A percentile compares a stretch with the other conserved stretches of the same genome.
Conservation (phyloP, 2,797 vertebrate species). For the Sibirionetta formosa region DNA sequence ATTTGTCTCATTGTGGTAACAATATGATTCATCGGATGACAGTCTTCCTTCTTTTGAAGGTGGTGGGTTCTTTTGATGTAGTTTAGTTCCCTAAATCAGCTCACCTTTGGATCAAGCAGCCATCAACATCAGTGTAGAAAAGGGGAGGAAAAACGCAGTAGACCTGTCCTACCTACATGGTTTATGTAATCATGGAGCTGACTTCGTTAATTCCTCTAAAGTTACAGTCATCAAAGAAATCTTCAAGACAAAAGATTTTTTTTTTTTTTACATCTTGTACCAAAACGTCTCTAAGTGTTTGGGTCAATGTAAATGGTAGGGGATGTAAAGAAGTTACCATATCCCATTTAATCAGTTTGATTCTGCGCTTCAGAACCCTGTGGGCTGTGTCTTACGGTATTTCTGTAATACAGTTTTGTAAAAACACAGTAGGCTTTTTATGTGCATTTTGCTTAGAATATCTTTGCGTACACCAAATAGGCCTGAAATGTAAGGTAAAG, state of each 20-base stretch:
- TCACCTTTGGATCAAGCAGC: not conserved
- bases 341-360: not conserved
- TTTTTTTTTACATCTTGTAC: not conserved
- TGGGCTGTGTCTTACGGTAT: not conserved
- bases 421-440: not conserved
- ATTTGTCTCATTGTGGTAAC: not conserved
- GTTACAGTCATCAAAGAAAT: not conserved
- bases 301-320: not conserved
- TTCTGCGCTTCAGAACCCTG: not conserved
- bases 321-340: not conserved
- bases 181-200: not conserved
- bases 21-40: not conserved
- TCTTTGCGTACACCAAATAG: not conserved
- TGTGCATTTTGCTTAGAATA: not conserved
- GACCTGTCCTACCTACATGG: not conserved
- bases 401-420: not conserved
- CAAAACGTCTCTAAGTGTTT: not conserved
- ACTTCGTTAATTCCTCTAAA: not conserved
- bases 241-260: not conserved
- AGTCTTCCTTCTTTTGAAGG: not conserved
- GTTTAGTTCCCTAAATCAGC: not conserved
- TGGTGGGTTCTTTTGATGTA: not conserved
- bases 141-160: not conserved
- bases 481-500: not conserved
- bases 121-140: not conserved